Conservation (phyloP, 2,113 vertebrate species). For the Oncorhynchus nerka region DNA sequence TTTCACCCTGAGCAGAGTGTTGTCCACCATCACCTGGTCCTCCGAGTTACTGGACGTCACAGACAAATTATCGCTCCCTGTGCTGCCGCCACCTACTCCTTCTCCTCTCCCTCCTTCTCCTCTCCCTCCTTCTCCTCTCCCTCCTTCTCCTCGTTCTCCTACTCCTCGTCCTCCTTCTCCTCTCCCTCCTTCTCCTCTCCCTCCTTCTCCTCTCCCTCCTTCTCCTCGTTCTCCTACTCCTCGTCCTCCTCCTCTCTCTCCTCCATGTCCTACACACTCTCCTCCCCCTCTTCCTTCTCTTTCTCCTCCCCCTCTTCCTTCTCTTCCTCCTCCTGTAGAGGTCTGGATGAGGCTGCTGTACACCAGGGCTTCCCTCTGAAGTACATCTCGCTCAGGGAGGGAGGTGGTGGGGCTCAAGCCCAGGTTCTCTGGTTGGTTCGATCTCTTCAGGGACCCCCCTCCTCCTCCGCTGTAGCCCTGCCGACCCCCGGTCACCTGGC, state of each 20-base stretch:
- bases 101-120: conserved; percentile 6
- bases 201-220: conserved; percentile 7
- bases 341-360: conserved; percentile 86
- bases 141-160: no score
- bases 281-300: no score
- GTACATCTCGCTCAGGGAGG: conserved; percentile 83
- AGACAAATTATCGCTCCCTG: conserved; percentile 71
- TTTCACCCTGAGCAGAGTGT: conserved; percentile 59
- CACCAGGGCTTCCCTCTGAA: conserved; percentile 85
- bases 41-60: conserved; percentile 74
- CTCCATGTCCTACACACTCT: neutral
- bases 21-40: conserved; percentile 58
- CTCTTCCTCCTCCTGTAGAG: conserved; percentile 50
- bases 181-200: neutral
- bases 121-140: no score
- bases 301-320: conserved; percentile 27
- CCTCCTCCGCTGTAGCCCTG: conserved; percentile 50
- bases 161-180: no score
- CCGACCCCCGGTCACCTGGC: conserved; percentile 87
- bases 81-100: conserved; percentile 58
- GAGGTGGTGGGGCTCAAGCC: conserved; percentile 79
- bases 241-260: no score
- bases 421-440: conserved; percentile 81
- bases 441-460: conserved; percentile 74
- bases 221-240: no score